Evolutionary conservation across 2,888 invertebrate species (phyloP).

Genomic region (Melikaiella ostensackeni): DNA sequence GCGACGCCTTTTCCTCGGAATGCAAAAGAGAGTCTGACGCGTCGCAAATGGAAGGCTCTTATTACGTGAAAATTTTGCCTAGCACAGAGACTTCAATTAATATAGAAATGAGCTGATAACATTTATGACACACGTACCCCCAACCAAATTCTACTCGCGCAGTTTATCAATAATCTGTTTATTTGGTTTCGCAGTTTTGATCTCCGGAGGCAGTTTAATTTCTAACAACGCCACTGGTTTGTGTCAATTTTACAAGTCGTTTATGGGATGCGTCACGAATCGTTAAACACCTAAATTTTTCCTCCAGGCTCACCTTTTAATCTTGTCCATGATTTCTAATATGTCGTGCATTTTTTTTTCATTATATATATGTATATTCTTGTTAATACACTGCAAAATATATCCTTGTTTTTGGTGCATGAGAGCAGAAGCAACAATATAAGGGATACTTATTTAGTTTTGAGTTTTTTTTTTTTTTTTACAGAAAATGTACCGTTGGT

Average conservation of each 20-base stretch:
- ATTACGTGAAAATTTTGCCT: conserved; percentile 30
- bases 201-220: background rate
- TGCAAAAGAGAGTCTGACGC: conserved; percentile 19
- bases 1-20: background rate
- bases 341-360: background rate
- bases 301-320: background rate
- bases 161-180: conserved; percentile 30
- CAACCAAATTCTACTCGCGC: conserved; percentile 45
- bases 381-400: too few species aligned
- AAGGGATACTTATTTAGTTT: background rate
- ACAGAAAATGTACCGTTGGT: background rate
- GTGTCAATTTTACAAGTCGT: conserved; percentile 2
- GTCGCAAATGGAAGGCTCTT: conserved; percentile 29
- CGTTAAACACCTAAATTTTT: background rate
- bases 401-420: too few species aligned
- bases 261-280: background rate
- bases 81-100: conserved; percentile 17
- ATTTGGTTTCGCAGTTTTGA: conserved; percentile 1
- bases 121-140: conserved; percentile 52
- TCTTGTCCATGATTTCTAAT: background rate
- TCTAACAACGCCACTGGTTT: background rate
- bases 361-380: background rate
- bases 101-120: conserved; percentile 42
- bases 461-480: conserved; percentile 22
- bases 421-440: background rate